Percentiles rank a stretch among this genome's conserved stretches.
These are phyloP conservation scores for Felis chaus DNA, from an alignment of 2,113 vertebrate species.

Conservation along the genomic window DNA sequence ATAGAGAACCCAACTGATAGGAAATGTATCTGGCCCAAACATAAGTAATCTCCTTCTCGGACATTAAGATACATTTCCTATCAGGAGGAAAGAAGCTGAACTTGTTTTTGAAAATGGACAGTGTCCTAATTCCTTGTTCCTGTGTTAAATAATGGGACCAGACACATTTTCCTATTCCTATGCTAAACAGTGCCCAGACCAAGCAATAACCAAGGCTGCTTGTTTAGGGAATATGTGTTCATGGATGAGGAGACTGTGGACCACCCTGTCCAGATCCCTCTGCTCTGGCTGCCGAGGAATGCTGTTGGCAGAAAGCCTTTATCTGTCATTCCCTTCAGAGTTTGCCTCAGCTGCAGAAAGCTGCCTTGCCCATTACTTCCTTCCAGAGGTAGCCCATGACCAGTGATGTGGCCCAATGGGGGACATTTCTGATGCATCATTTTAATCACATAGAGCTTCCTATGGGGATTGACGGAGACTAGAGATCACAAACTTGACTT, in stretches of 20 bases:
- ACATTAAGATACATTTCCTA: neutral
- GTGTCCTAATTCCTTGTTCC: neutral
- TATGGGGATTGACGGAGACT: neutral
- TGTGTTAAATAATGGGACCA: neutral
- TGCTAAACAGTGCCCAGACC: neutral
- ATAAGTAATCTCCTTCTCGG: neutral
- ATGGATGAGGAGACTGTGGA: neutral
- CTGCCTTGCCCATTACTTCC: neutral
- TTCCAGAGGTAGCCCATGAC: neutral
- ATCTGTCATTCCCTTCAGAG: neutral
- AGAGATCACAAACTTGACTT: neutral
- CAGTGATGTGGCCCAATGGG: neutral
- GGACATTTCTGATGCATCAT: neutral
- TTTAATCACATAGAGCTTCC: neutral
- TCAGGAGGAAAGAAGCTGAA: neutral
- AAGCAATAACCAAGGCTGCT: neutral
- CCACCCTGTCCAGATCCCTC: neutral
- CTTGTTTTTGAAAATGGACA: neutral
- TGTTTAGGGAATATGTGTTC: neutral
- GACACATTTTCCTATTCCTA: neutral
- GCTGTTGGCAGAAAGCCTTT: neutral
- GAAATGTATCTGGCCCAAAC: neutral
- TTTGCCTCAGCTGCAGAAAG: neutral
- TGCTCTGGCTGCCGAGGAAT: neutral
- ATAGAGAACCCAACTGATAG: neutral